Evolutionary conservation across 2,113 vertebrate genomes (phyloP).

Genomic region (Cepphus grylle): DNA sequence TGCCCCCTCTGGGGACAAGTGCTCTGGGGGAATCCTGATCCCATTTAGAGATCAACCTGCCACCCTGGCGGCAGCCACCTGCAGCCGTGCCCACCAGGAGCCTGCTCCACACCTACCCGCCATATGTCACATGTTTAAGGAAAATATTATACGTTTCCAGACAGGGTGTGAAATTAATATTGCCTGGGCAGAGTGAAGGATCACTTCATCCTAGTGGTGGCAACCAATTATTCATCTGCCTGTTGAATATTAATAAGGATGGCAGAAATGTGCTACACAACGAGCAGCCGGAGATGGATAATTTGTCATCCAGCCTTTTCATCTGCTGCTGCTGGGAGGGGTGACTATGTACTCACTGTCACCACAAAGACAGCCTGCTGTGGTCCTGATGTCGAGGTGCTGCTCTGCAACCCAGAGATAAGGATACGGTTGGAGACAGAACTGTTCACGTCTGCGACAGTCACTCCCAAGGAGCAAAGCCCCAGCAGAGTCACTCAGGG

Average conservation of each 20-base stretch:
- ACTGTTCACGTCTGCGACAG: not conserved
- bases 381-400: not conserved
- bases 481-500: not conserved
- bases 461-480: not conserved
- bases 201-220: slow-evolving; percentile 45
- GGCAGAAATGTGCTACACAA: slow-evolving; percentile 37
- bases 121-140: slow-evolving; percentile 1
- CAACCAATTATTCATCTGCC: slow-evolving; percentile 68
- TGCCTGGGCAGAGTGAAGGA: slow-evolving; percentile 59
- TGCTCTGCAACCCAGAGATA: not conserved
- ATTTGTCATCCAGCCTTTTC: slow-evolving; percentile 43
- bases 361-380: not conserved
- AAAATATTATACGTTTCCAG: slow-evolving; percentile 47
- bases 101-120: not conserved
- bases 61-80: not conserved
- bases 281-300: slow-evolving; percentile 49
- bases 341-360: not conserved
- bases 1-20: not conserved
- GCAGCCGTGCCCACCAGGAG: not conserved
- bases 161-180: slow-evolving; percentile 59
- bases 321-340: slow-evolving; percentile 11
- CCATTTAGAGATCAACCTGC: not conserved
- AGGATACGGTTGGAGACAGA: not conserved
- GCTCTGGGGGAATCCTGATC: not conserved
- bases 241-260: slow-evolving; percentile 63